Evolutionary conservation across 1,140 invertebrate genomes (phyloP).

Genomic region (Dendroctonus valens): DNA sequence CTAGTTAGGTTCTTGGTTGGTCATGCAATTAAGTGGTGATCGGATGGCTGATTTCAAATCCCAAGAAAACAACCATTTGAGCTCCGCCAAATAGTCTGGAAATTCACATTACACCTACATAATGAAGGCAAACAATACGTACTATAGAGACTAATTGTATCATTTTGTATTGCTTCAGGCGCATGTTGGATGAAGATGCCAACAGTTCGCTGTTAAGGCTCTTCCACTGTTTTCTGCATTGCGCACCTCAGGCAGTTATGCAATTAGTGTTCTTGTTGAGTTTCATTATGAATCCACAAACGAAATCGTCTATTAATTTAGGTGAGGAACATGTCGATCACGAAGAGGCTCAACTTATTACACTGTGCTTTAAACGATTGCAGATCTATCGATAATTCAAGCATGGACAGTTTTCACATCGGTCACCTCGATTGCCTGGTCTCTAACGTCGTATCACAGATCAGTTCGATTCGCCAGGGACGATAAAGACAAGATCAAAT

Average conservation of each 20-base stretch:
- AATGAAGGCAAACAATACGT: too few relatives aligned
- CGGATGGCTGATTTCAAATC: background rate
- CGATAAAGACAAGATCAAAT: slow-evolving; percentile 49
- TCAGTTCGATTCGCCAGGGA: slow-evolving; percentile 49
- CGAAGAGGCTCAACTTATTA: background rate
- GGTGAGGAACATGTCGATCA: slow-evolving; percentile 10
- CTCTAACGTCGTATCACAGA: slow-evolving; percentile 50
- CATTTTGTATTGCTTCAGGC: slow-evolving; percentile 27
- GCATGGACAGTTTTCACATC: slow-evolving; percentile 47
- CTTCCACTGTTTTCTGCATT: slow-evolving; percentile 66
- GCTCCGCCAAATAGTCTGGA: too few relatives aligned
- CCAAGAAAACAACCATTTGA: background rate
- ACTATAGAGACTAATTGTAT: too few relatives aligned
- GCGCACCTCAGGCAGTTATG: slow-evolving; percentile 50
- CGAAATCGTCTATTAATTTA: slow-evolving; percentile 17
- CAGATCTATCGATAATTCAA: slow-evolving; percentile 47
- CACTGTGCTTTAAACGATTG: slow-evolving; percentile 7
- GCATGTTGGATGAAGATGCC: slow-evolving; percentile 59
- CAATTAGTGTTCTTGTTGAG: slow-evolving; percentile 46
- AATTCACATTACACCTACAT: too few relatives aligned
- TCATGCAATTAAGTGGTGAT: too few relatives aligned
- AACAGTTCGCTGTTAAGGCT: slow-evolving; percentile 60
- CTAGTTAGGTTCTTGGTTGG: too few relatives aligned
- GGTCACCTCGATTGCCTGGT: slow-evolving; percentile 50
- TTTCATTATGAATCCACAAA: slow-evolving; percentile 38